Base-by-base conservation (phyloP, 2,797 vertebrate genomes). In the Buphagus erythrorhynchus region DNA sequence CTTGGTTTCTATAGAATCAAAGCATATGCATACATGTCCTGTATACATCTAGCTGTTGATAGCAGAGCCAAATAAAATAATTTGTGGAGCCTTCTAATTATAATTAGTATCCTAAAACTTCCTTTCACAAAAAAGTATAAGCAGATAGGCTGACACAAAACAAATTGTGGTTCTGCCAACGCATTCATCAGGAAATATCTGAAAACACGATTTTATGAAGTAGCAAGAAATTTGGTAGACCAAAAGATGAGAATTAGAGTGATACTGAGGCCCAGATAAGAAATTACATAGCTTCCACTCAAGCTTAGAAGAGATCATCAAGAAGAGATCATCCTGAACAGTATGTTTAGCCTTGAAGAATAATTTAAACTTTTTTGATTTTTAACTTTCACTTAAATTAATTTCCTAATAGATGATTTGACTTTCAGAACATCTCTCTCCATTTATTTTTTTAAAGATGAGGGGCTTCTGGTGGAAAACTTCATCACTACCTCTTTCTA, bases 131-230 rank as follows among this genome's bases (percentile, higher is more conserved):
- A 13, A 13, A 61, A 76, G 4, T 59, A 31, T 40, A 79, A 76
- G 62, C 46, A 72, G 26, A 51, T 26, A 85, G 36, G 13, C 45
- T 91, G 62, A 58, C 33, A 49, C 29, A 72, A 68, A 85, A 29
- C 9, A 74, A 52, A 49, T 6, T 46, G 18, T 36, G 29, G 71
- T 90, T 93, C 52, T 80, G 49, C 18, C 42, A 68, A 33, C 42
- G 35, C 8, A 12, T 69, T 45, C 2, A 2, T 57, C 28, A 62
- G 24, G 16, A 88, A 74, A 80, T 45, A 16, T 2, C 4, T 62
- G 35, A 75, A 74, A 77, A 74, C 1, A 4, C 0, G 0, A 6
- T 9, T 65, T 93, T 59, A 28, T 63, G n/a, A 87, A 75, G 28
- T 22, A 68, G 12, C 7, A 66, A 71, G 16, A 61, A 54, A 81